phyloP scores from a whole-genome alignment of 2,888 invertebrate genomes.

The Lepidocyrtoides sp. region DNA sequence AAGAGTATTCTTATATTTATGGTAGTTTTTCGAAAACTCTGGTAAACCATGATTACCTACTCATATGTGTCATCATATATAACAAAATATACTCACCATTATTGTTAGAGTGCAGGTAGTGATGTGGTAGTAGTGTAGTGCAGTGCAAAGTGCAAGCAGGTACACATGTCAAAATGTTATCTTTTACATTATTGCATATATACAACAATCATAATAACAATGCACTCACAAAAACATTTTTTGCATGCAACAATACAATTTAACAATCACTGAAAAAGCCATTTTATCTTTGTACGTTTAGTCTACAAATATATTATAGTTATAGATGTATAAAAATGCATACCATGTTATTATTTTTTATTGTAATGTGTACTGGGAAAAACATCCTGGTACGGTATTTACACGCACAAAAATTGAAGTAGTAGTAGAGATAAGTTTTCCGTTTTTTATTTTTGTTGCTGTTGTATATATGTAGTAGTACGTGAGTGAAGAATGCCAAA shows the following conservation, averaged over 20 bases:
- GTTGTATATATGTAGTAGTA: not conserved
- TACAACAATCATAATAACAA: no score
- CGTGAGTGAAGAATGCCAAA: slow-evolving; percentile 27
- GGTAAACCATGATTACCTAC: not conserved
- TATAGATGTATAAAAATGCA: slow-evolving; percentile 12
- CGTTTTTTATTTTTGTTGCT: not conserved
- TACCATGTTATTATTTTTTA: slow-evolving; percentile 47
- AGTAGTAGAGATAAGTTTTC: slow-evolving; percentile 2
- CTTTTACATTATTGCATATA: not conserved
- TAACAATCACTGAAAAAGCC: slow-evolving; percentile 41
- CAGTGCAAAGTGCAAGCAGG: not conserved
- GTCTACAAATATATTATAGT: no score
- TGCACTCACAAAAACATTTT: slow-evolving; percentile 3
- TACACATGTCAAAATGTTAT: slow-evolving; percentile 22
- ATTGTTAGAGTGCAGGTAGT: no score
- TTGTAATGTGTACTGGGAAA: not conserved
- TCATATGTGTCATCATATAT: not conserved
- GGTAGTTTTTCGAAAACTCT: not conserved
- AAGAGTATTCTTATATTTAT: no score
- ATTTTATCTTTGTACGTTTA: not conserved
- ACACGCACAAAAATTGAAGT: slow-evolving; percentile 53
- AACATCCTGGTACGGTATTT: slow-evolving; percentile 77
- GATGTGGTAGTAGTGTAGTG: not conserved
- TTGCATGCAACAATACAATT: slow-evolving; percentile 38
- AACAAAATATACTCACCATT: no score